Percentiles rank a stretch among this genome's conserved stretches.
phyloP scores from a whole-genome alignment of 2,113 vertebrate genomes.

The Callorhinus ursinus region DNA sequence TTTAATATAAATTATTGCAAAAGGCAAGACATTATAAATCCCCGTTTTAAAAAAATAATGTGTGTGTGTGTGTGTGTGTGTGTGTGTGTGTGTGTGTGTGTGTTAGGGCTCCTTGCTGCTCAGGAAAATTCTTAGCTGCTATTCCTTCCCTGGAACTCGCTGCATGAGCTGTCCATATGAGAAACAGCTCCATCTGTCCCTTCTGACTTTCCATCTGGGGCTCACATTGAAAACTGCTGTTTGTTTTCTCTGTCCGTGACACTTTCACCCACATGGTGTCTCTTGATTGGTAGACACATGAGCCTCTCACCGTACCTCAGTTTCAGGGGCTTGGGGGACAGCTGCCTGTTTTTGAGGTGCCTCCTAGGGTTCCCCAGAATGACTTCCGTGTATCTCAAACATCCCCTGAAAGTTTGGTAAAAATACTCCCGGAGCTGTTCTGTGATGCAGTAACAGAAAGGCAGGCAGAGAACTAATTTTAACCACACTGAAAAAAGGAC shows the following conservation, averaged over 20 bases:
- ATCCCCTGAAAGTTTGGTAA: not conserved
- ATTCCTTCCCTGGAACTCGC: not conserved
- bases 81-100: not conserved
- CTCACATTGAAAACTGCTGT: not conserved
- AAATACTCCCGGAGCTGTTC: not conserved
- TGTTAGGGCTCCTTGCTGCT: not conserved
- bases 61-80: not conserved
- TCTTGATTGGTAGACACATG: not conserved
- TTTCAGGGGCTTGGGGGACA: not conserved
- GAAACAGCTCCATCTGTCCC: not conserved
- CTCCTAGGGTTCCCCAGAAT: not conserved
- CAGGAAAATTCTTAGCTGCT: not conserved
- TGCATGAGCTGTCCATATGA: not conserved
- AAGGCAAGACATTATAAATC: not conserved
- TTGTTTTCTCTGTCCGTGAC: not conserved
- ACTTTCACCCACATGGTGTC: not conserved
- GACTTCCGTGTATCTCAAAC: not conserved
- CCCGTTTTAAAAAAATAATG: not conserved
- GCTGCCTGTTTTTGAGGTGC: not conserved
- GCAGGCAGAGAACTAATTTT: constrained; percentile 40
- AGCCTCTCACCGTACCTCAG: not conserved
- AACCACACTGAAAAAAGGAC: not conserved
- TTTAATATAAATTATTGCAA: constrained; percentile 31
- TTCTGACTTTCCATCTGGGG: not conserved
- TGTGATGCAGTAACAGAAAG: not conserved